Conservation (phyloP, 2,797 vertebrate species). For the Ctenochaetus hawaiiensis region DNA sequence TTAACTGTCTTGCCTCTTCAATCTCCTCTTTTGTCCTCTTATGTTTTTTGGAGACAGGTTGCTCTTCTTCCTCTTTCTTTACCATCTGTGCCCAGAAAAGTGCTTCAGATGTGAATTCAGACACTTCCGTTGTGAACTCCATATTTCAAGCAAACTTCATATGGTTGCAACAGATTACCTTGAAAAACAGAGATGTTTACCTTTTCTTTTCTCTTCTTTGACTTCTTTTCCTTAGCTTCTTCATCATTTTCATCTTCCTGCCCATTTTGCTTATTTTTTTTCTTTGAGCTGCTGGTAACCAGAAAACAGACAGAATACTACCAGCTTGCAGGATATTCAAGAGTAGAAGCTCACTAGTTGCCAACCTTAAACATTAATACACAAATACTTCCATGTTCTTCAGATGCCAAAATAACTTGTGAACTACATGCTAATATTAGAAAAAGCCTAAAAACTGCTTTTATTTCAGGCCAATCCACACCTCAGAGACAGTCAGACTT, state of each 20-base stretch:
- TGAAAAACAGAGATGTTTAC: conserved; percentile 28
- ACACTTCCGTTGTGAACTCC: neutral
- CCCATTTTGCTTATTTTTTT: conserved; percentile 2
- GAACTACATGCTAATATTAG: neutral
- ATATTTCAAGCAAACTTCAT: conserved; percentile 6
- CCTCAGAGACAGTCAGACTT: conserved; percentile 44
- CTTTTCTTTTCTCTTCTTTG: conserved; percentile 53
- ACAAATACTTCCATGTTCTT: neutral
- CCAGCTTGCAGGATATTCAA: neutral
- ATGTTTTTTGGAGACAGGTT: conserved; percentile 60
- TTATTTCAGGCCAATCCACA: neutral
- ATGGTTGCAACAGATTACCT: neutral
- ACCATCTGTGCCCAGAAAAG: conserved; percentile 50
- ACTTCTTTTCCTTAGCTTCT: conserved; percentile 42
- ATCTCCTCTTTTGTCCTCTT: conserved; percentile 82
- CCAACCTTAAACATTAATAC: neutral
- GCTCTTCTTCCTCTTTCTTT: conserved; percentile 77
- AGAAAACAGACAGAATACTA: conserved; percentile 6
- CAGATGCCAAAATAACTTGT: neutral
- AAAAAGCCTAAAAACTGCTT: neutral
- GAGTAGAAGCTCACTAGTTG: neutral
- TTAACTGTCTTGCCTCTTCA: conserved; percentile 73
- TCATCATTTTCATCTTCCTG: conserved; percentile 28
- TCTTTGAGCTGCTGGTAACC: conserved; percentile 46
- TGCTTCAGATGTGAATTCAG: conserved; percentile 10